Evolutionary conservation across 2,113 vertebrate species (phyloP).

Genomic region (Hemiprocne comata): DNA sequence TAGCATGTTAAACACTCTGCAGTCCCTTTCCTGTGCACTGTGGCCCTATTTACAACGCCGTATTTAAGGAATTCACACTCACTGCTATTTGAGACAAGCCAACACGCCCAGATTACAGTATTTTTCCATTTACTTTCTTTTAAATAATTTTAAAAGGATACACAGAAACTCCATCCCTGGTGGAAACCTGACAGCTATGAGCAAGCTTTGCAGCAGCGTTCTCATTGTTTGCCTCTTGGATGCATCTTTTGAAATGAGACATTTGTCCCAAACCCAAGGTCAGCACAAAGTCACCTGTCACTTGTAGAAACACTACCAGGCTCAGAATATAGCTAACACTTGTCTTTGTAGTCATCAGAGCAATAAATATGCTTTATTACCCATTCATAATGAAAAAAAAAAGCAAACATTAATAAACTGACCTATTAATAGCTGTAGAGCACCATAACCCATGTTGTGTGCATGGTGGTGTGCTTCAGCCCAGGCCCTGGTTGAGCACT

Average conservation of each 20-base stretch:
- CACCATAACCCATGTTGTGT: too few relatives aligned
- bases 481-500: neutral
- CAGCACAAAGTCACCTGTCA: neutral
- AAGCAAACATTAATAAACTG: neutral
- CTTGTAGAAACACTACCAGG: neutral
- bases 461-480: neutral
- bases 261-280: neutral
- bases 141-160: conserved; percentile 21
- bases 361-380: neutral
- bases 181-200: neutral
- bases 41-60: conserved; percentile 30
- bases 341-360: neutral
- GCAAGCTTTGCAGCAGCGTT: neutral
- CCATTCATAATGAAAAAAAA: neutral
- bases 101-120: neutral
- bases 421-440: neutral
- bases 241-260: neutral
- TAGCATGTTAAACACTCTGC: conserved; percentile 26
- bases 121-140: conserved; percentile 44
- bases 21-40: neutral
- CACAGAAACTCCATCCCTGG: neutral
- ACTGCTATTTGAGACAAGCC: neutral
- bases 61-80: conserved; percentile 17
- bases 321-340: neutral
- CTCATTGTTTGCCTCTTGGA: neutral